Conservation (phyloP, 2,888 invertebrate genomes). For the Hofmannophila pseudospretella region DNA sequence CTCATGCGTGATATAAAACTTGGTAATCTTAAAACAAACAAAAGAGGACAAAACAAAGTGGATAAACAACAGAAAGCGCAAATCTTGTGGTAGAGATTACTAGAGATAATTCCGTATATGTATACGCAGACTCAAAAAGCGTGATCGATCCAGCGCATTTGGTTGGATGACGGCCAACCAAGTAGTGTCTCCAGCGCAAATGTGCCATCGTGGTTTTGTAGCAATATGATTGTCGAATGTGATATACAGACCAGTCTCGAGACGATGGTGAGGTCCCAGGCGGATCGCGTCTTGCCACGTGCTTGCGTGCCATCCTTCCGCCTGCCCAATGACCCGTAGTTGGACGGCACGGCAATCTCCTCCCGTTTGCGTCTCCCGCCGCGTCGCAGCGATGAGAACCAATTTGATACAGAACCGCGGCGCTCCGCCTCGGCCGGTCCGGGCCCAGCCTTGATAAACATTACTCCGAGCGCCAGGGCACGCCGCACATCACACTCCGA, state of each 20-base stretch:
- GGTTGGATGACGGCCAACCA: slow-evolving; percentile 73
- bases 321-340: slow-evolving; percentile 74
- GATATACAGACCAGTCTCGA: slow-evolving; percentile 75
- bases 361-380: slow-evolving; percentile 68
- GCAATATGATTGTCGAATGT: slow-evolving; percentile 8
- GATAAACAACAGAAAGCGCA: slow-evolving; percentile 17
- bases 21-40: too few species aligned
- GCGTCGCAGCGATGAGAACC: slow-evolving; percentile 89
- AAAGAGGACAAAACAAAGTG: too few species aligned
- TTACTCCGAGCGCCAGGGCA: slow-evolving; percentile 59
- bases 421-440: slow-evolving; percentile 77
- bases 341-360: slow-evolving; percentile 51
- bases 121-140: slow-evolving; percentile 51
- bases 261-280: slow-evolving; percentile 80
- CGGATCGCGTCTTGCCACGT: slow-evolving; percentile 72
- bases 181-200: slow-evolving; percentile 52
- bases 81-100: too few species aligned
- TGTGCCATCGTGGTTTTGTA: slow-evolving; percentile 23
- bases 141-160: slow-evolving; percentile 68
- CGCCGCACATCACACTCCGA: slow-evolving; percentile 51
- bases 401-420: slow-evolving; percentile 84
- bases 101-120: too few species aligned
- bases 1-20: too few species aligned
- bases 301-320: slow-evolving; percentile 66
- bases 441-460: slow-evolving; percentile 74